A percentile compares a stretch with the other conserved stretches of the same genome.
Conservation (phyloP, 2,797 vertebrate species). For the Clarias fuscus region DNA sequence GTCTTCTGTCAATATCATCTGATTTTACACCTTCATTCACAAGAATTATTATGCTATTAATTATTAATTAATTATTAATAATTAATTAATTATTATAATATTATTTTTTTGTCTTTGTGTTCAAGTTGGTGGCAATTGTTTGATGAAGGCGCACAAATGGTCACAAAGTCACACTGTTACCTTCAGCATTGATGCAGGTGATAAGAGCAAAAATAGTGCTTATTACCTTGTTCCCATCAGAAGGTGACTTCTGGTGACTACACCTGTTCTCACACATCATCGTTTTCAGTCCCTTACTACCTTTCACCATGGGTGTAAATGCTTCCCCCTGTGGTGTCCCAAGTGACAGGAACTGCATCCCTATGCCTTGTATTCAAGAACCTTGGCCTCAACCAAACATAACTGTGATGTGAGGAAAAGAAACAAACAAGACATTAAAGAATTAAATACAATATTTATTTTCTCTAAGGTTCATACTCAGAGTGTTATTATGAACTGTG, state of each 20-base stretch:
- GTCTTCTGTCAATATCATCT: too few species aligned
- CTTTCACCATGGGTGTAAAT: neutral
- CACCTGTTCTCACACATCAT: neutral
- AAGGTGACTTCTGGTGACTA: neutral
- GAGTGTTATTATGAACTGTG: constrained; percentile 18
- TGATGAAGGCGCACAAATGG: too few species aligned
- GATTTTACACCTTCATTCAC: too few species aligned
- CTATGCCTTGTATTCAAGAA: neutral
- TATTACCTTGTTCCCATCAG: too few species aligned
- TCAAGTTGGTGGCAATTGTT: too few species aligned
- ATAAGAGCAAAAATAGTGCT: too few species aligned
- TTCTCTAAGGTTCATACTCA: neutral
- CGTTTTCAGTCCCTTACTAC: neutral
- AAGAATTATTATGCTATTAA: too few species aligned
- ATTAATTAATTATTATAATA: too few species aligned
- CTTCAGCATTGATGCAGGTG: too few species aligned
- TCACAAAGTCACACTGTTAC: too few species aligned
- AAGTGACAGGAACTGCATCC: neutral
- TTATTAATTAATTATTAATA: too few species aligned
- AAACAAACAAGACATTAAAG: constrained; percentile 1
- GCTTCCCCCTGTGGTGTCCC: neutral
- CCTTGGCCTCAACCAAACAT: neutral
- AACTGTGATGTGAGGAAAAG: neutral
- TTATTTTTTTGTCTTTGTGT: too few species aligned
- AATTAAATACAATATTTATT: neutral